Conservation (phyloP, 2,888 invertebrate species). For the Merodon equestris region DNA sequence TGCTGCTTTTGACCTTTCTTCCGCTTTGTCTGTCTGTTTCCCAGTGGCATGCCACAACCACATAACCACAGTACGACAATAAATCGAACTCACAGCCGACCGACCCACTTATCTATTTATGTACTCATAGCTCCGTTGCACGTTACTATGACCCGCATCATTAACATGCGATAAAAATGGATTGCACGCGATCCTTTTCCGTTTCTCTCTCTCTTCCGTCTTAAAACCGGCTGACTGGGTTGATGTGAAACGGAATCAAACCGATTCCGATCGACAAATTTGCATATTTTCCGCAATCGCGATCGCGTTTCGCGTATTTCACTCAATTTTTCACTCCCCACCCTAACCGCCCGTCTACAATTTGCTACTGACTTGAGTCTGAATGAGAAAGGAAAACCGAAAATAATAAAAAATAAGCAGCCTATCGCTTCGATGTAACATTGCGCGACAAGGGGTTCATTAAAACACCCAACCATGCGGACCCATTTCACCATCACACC, state of each 20-base stretch:
- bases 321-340: slow-evolving; percentile 4
- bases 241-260: too few species aligned
- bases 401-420: slow-evolving; percentile 19
- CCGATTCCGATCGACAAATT: slow-evolving; percentile 52
- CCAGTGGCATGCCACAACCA: too few species aligned
- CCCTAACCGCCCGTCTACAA: slow-evolving; percentile 35
- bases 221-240: neutral
- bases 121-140: neutral
- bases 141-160: slow-evolving; percentile 50
- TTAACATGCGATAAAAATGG: slow-evolving; percentile 46
- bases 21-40: too few species aligned
- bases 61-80: slow-evolving; percentile 25
- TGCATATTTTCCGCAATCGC: slow-evolving; percentile 64
- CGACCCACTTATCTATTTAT: slow-evolving; percentile 47
- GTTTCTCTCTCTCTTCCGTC: neutral
- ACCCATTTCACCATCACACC: slow-evolving; percentile 59
- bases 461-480: slow-evolving; percentile 67
- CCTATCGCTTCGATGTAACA: slow-evolving; percentile 29
- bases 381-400: slow-evolving; percentile 6
- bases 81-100: slow-evolving; percentile 45
- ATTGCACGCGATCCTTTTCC: slow-evolving; percentile 50
- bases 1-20: too few species aligned
- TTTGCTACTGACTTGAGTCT: slow-evolving; percentile 20
- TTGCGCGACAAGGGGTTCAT: slow-evolving; percentile 68
- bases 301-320: slow-evolving; percentile 31